Evolutionary conservation across 2,888 invertebrate genomes (phyloP), one percentile per base, ranked within the genome.

Genomic region (Pristionchus entomophagus): DNA sequence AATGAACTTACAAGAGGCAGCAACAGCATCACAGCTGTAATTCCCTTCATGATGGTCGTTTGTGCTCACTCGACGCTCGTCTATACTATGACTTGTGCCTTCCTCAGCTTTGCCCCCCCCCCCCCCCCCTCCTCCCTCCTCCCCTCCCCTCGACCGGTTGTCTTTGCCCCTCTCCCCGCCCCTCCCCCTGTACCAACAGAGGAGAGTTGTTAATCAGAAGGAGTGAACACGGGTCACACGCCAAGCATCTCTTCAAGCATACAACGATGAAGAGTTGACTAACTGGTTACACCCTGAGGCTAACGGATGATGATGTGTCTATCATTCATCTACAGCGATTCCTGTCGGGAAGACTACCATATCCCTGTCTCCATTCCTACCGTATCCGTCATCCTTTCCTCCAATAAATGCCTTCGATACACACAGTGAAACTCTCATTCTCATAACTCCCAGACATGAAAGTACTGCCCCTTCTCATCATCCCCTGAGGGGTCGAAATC

Each of bases 161-260:
- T 26, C 69, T 69, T 5, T 17, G 35, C 73, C 78, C 19, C 51
- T 45, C 45, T 38, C 49, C 51, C 49, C 51, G 19, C 51, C 45
- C 35, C 45, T n/a, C 29, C 45, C 45, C 14, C 77, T 56, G 69
- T 41, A 73, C 69, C 69, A 73, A 73, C 69, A 73, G 41, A 49
- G 32, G n/a, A 10, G 45, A 45, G 45, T n/a, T 49, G 78, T 51
- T 78, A 49, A 78, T 78, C 78, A 51, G 45, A 26, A n/a, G 49
- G 51, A 38, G 78, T 17, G 29, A n/a, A 78, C 78, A 78, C 29
- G 38, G 78, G 78, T 78, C 78, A 78, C n/a, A n/a, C 78, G 78
- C 78, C 6, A 78, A 49, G 10, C n/a, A 17, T 65, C 35, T 35
- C 29, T 19, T 32, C 62, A 62, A 29, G 4, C 69, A 38, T 73